Evolutionary conservation across 2,797 vertebrate genomes (phyloP), one percentile per base, ranked within the genome.

Genomic region (Varecia variegata): DNA sequence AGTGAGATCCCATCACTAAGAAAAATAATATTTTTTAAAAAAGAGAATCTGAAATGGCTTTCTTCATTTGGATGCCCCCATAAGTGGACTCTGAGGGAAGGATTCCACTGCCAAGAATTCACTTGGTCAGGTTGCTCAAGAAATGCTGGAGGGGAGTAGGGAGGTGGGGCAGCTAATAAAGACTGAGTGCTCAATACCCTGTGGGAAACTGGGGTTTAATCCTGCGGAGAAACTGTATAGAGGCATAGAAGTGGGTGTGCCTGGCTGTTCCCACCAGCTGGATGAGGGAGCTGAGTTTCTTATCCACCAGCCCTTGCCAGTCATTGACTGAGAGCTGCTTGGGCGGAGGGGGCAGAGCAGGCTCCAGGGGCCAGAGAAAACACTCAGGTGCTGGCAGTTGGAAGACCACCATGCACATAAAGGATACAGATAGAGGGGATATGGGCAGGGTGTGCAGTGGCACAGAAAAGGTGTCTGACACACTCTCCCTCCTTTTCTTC

Each of bases 381-480:
- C 0, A 4, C 23, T 32, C 32, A 17, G 76, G 32, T 14, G 7
- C 20, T 40, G 68, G 9, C 43, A 21, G 23, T 17, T 23, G 32
- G 45, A 27, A 47, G 52, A 35, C 2, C 7, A 23, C 17, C 4
- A 1, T 1, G 52, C 35, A 80, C 8, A 1, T 1, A 40, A 13
- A 23, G 25, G 83, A 62, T 4, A 11, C 21, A 68, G 30, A 35
- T 40, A 30, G 81, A 21, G 38, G 56, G 20, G 32, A 9, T 1
- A 0, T 9, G 20, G 25, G 5, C 17, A 23, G 23, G 67, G 7
- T 43, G 12, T 47, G 35, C 11, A 23, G 71, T 18, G 17, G 27
- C 38, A 23, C 25, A n/a, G n/a, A 40, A 38, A 23, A 74, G 14
- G 20, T 27, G 3, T 77, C 27, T 1, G 47, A 32, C 58, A 70